Evolutionary conservation across 2,888 invertebrate genomes (phyloP), one percentile per base, ranked within the genome.

Genomic region (Apamea crenata): DNA sequence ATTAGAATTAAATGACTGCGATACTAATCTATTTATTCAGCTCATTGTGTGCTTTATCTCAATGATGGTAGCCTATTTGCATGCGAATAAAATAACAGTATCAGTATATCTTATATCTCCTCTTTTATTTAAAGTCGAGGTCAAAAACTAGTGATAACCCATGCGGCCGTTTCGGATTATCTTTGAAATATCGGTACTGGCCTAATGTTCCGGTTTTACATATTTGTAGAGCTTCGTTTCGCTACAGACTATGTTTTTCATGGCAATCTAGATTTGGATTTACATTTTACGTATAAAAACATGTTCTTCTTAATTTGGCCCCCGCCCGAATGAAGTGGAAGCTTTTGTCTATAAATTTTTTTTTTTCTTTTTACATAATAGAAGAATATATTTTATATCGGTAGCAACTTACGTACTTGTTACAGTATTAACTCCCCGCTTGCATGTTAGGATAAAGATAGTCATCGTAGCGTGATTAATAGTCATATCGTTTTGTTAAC

Each of bases 401-500:
- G 78, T 75, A 79, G 77, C 77, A 78, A 59, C 21, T 78, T 25
- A n/a, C 4, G 21, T 61, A 69, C 36, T 47, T 50, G 47, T 77
- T 74, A 78, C 36, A 56, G 50, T 71, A 67, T 72, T 29, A 74
- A 59, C 84, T 76, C 74, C 77, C 74, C 47, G n/a, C 78, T 89
- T 85, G 83, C 80, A 83, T 79, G 78, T 88, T 89, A 90, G 91
- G 89, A 91, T 91, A 91, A 89, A 94, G 91, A 94, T 93, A 91
- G 90, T 90, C 90, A 93, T 93, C 91, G 87, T 84, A 86, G 80
- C 90, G 89, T 94, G 94, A 95, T 95, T 94, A 94, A 95, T 95
- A 93, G 93, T 91, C 88, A 86, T 91, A 93, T 94, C 92, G 90
- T 94, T 95, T 94, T 94, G 94, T 94, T 95, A 95, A 95, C 95